Evolutionary conservation across 2,888 invertebrate species (phyloP).

Genomic region (Dryadula phaetusa): DNA sequence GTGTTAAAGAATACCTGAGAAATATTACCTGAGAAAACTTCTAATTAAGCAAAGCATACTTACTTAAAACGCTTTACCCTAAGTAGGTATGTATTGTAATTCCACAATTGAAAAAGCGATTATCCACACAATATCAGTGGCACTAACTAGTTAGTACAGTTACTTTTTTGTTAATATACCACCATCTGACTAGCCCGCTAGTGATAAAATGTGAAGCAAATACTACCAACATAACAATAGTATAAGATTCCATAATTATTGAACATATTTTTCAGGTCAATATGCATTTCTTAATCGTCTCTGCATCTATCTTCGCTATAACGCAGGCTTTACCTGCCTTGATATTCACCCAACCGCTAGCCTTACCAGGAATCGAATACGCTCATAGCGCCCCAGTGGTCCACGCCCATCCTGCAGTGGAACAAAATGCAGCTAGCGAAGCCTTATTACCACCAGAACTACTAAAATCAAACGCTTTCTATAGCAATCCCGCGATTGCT

Average conservation of each 20-base stretch:
- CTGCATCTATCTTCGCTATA: slow-evolving; percentile 67
- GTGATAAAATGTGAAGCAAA: no score
- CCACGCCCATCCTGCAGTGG: slow-evolving; percentile 88
- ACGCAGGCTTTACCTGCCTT: slow-evolving; percentile 77
- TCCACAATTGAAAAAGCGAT: neutral
- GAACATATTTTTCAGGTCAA: slow-evolving; percentile 36
- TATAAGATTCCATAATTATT: neutral
- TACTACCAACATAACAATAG: no score
- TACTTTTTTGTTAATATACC: no score
- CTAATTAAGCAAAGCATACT: neutral
- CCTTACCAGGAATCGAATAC: slow-evolving; percentile 79
- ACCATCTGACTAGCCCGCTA: no score
- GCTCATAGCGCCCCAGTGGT: slow-evolving; percentile 64
- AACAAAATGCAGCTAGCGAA: slow-evolving; percentile 88
- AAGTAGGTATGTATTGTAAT: neutral
- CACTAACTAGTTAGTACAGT: no score
- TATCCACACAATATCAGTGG: no score
- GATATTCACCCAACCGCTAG: slow-evolving; percentile 74
- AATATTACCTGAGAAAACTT: slow-evolving; percentile 2
- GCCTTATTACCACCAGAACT: slow-evolving; percentile 88
- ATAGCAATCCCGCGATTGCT: slow-evolving; percentile 90
- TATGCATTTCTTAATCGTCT: slow-evolving; percentile 65
- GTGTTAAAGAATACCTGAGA: no score
- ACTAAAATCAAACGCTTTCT: slow-evolving; percentile 87
- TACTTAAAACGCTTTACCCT: neutral